phyloP scores from a whole-genome alignment of 2,113 vertebrate genomes.

The Myrmophylax atrothorax region DNA sequence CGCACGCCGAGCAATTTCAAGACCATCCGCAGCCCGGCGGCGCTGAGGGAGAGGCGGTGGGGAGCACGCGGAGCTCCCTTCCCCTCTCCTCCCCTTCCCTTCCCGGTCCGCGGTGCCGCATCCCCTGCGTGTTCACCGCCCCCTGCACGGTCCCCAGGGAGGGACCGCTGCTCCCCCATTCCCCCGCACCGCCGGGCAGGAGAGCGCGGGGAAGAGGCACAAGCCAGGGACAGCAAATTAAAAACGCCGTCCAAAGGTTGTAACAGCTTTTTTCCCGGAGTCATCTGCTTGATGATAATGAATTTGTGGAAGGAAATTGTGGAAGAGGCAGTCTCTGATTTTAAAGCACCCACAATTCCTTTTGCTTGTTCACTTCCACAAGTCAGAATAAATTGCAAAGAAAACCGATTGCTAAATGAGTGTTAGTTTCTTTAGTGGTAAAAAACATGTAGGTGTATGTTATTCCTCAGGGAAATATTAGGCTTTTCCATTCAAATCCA shows the following conservation, averaged over 20 bases:
- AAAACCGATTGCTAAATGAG: background rate
- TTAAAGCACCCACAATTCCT: background rate
- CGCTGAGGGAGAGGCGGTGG: background rate
- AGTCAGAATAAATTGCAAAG: background rate
- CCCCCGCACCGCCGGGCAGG: background rate
- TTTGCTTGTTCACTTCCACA: background rate
- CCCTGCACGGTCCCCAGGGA: too few species aligned
- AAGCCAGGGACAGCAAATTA: accelerated
- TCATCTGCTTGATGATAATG: background rate
- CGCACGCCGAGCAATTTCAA: accelerated
- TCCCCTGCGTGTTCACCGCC: background rate
- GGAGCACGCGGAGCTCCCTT: background rate
- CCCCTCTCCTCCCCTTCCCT: background rate
- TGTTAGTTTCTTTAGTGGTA: background rate
- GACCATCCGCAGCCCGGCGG: background rate
- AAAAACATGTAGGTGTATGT: background rate
- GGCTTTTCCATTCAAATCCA: background rate
- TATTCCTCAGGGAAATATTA: background rate
- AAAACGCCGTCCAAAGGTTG: background rate
- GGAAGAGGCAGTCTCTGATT: background rate
- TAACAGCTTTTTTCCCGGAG: background rate
- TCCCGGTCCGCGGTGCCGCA: background rate
- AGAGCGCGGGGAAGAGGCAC: accelerated
- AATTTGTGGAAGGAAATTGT: background rate
- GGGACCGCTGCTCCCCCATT: too few species aligned